Conservation (phyloP, 1,140 invertebrate species). For the Marisa cornuarietis region DNA sequence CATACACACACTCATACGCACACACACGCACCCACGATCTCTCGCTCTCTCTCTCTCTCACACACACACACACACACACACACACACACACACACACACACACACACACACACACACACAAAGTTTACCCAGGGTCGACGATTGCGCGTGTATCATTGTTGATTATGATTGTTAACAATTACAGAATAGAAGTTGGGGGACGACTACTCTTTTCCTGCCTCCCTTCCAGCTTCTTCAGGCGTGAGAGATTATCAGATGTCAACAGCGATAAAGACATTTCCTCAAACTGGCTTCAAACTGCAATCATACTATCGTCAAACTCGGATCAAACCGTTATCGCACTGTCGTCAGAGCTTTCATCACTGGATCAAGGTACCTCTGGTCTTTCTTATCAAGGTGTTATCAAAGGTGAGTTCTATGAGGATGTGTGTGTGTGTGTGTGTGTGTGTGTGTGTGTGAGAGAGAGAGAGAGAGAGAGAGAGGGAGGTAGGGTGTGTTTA, state of each 20-base stretch:
- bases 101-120: neutral
- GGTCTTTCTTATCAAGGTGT: neutral
- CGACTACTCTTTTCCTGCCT: too few relatives aligned
- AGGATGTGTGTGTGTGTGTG: too few relatives aligned
- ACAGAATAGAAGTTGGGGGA: too few relatives aligned
- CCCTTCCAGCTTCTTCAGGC: too few relatives aligned
- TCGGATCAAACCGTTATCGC: too few relatives aligned
- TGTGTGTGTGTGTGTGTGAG: too few relatives aligned
- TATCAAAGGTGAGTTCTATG: neutral
- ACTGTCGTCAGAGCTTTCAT: too few relatives aligned
- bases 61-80: neutral
- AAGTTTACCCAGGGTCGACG: neutral
- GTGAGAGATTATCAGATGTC: too few relatives aligned
- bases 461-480: neutral
- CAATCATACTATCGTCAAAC: too few relatives aligned
- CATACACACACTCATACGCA: neutral
- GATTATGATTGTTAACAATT: too few relatives aligned
- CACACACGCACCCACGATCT: neutral
- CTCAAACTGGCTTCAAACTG: too few relatives aligned
- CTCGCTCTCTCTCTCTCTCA: constrained; percentile 6
- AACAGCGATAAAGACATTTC: too few relatives aligned
- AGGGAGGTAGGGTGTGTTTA: neutral
- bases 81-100: neutral
- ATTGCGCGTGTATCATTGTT: neutral
- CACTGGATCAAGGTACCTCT: neutral